Evolutionary conservation across 2,113 vertebrate species (phyloP), one percentile per base, ranked within the genome.

Genomic region (Pitta sordida): DNA sequence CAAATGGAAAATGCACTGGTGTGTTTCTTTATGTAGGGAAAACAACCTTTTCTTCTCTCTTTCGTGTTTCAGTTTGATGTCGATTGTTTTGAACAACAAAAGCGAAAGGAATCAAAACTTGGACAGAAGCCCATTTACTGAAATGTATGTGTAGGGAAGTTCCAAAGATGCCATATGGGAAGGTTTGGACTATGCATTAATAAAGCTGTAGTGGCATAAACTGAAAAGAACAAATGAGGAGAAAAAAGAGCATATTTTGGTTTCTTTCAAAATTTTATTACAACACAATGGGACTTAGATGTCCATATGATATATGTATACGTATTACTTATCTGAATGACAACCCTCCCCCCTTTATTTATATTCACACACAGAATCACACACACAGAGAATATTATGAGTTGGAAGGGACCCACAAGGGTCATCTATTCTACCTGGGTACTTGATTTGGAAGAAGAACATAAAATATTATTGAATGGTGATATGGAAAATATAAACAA

Each of bases 1-100:
- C 32, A 41, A 58, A 59, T 16, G 65, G 89, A 82, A 84, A 91
- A 87, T 32, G 26, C n/a, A 24, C 8, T 48, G 36, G 37, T 84
- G 68, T 30, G 52, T 69, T 65, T 86, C 59, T 91, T 82, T 9
- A 2, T 15, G 34, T n/a, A 82, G 34, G 44, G 48, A 78, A 90
- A 88, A 71, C 46, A 76, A 56, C 53, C 32, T 91, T 76, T 92
- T 46, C 41, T 82, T 82, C 59, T 34, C 29, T 84, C 86, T 94
- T 93, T 92, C 58, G 68, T 84, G 65, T 92, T 92, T 82, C 81
- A 55, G 65, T 94, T 89, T 92, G 74, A 94, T 80, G 67, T 70
- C 37, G 62, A 73, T 63, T 87, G 67, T 93, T 95, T 94, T 59
- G 81, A 96, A 83, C 70, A 95, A 93, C 62, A 93, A 84, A 94